Conservation (phyloP, 2,888 invertebrate genomes). For the Salpingus planirostris region DNA sequence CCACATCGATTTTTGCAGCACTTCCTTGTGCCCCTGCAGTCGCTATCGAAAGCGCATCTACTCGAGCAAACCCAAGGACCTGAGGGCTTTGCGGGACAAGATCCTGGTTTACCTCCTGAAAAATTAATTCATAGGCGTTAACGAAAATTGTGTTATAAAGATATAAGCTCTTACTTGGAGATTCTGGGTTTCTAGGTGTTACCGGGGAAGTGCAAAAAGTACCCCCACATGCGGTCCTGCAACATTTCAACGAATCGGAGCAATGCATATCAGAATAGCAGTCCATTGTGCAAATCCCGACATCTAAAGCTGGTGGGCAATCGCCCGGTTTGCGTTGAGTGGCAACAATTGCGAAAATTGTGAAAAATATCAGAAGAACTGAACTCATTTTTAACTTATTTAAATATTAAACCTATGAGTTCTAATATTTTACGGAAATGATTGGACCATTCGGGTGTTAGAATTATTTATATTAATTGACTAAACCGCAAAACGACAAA, state of each 20-base stretch:
- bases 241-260: constrained; percentile 4
- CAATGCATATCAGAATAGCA: constrained; percentile 5
- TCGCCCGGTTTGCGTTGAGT: constrained; percentile 2
- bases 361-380: too few species aligned
- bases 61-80: constrained; percentile 16
- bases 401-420: too few species aligned
- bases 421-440: too few species aligned
- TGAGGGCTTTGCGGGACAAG: constrained; percentile 9
- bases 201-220: constrained; percentile 5
- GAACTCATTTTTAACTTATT: too few species aligned
- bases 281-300: constrained; percentile 3
- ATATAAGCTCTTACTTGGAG: neutral
- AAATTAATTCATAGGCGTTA: too few species aligned
- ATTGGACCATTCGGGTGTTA: too few species aligned
- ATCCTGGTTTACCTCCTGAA: constrained; percentile 13
- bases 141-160: too few species aligned
- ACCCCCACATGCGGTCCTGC: constrained; percentile 6
- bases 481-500: too few species aligned
- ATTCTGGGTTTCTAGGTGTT: constrained; percentile 1
- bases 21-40: constrained; percentile 15
- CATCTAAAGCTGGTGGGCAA: constrained; percentile 4
- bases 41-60: constrained; percentile 10
- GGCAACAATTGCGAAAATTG: too few species aligned
- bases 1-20: constrained; percentile 12
- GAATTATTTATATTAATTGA: too few species aligned